Evolutionary conservation across 1,140 invertebrate species (phyloP).

Genomic region (Psix sp.): DNA sequence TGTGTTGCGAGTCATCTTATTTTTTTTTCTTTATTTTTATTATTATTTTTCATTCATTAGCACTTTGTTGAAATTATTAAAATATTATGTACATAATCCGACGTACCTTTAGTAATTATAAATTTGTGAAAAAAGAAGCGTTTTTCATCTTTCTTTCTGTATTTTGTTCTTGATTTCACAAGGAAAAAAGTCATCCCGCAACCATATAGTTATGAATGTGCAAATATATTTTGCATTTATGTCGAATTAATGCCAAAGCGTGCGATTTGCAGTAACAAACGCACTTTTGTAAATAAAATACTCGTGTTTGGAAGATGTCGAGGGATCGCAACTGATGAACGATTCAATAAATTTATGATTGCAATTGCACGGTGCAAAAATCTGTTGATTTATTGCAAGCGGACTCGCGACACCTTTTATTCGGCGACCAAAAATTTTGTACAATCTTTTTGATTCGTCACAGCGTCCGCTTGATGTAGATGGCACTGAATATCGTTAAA

Average conservation of each 20-base stretch:
- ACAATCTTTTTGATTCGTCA: slow-evolving; percentile 27
- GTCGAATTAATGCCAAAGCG: slow-evolving; percentile 69
- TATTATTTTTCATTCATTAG: slow-evolving; percentile 4
- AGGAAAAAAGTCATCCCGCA: slow-evolving; percentile 24
- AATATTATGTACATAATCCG: slow-evolving; percentile 23
- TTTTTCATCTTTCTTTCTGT: neutral
- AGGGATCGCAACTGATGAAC: slow-evolving; percentile 15
- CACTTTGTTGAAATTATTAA: slow-evolving; percentile 31
- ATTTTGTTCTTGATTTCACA: slow-evolving; percentile 6
- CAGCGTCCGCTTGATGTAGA: slow-evolving; percentile 36
- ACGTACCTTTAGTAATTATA: slow-evolving; percentile 41
- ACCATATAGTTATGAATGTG: slow-evolving; percentile 38
- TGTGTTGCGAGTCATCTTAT: neutral
- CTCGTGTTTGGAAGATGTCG: slow-evolving; percentile 36
- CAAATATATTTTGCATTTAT: slow-evolving; percentile 51
- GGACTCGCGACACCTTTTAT: slow-evolving; percentile 29
- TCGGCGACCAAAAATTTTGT: slow-evolving; percentile 8
- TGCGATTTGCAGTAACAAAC: slow-evolving; percentile 60
- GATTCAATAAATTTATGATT: slow-evolving; percentile 2
- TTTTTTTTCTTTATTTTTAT: slow-evolving; percentile 7
- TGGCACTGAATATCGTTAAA: slow-evolving; percentile 51
- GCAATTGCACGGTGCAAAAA: slow-evolving; percentile 3
- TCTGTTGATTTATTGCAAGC: slow-evolving; percentile 12
- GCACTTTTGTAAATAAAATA: slow-evolving; percentile 65
- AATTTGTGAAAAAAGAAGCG: slow-evolving; percentile 12